Base-by-base conservation (phyloP, 2,797 vertebrate genomes). In the Phoxinus dragarum region DNA sequence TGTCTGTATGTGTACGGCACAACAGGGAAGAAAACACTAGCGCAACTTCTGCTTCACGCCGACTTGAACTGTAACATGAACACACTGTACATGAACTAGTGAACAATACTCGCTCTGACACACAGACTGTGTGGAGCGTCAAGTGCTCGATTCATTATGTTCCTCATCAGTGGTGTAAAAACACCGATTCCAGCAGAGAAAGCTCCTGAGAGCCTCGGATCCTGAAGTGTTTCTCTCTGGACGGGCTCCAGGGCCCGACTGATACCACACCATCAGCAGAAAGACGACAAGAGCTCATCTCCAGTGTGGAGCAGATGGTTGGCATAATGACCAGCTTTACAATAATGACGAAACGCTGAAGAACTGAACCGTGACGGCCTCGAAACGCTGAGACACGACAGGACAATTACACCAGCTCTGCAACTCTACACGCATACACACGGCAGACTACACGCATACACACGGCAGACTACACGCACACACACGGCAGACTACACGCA, bases 221-320 rank as follows among this genome's bases (percentile, higher is more conserved):
- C 69, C 64, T 71, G 87, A 86, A 81, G 78, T 86, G 79, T 81
- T 11, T 82, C 76, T 78, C 68, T 73, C 82, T 90, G 88, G 90
- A 88, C 11, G 16, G 19, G 38, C 40, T 88, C 88, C 88, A 89
- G 85, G 47, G 14, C 68, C 86, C 34, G 67, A 80, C 88, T 80
- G 88, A 90, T 89, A 90, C 88, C 83, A 89, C 84, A 82, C 75
- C 86, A 88, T 90, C 88, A 88, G 88, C 88, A 88, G 80, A 88
- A 89, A 89, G 74, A 89, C 75, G 27, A 87, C 88, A 84, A 49
- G 78, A 86, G 87, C 88, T 86, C 82, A 85, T 86, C 84, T 80
- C 74, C 42, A 74, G 72, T 84, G 85, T 69, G 82, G 42, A 91
- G 87, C 91, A 90, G 90, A 91, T 90, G 90, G 91, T 86, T 56